Evolutionary conservation across 2,797 vertebrate species (phyloP).

Genomic region (Betta splendens): DNA sequence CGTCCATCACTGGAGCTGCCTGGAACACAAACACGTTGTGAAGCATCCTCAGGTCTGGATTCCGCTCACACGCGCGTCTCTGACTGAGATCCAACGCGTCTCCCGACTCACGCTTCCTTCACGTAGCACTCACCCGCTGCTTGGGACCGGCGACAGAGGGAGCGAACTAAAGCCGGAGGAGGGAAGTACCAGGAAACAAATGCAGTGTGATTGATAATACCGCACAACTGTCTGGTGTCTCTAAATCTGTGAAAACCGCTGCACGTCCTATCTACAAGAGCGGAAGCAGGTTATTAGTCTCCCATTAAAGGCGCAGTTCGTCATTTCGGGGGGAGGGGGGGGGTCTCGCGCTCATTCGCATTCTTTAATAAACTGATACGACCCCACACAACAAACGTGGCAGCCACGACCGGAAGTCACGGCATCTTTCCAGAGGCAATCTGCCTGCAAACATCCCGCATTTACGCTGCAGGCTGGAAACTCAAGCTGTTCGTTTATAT

Average conservation of each 20-base stretch:
- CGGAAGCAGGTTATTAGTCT: too few relatives aligned
- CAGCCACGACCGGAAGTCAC: too few relatives aligned
- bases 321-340: too few relatives aligned
- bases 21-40: conserved; percentile 6
- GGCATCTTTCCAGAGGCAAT: neutral
- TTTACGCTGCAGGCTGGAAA: neutral
- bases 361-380: too few relatives aligned
- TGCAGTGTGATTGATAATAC: conserved; percentile 45
- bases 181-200: conserved; percentile 50
- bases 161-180: conserved; percentile 35
- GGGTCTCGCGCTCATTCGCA: too few relatives aligned
- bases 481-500: too few relatives aligned
- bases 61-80: conserved; percentile 39
- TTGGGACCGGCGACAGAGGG: conserved; percentile 43
- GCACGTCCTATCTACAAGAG: too few relatives aligned
- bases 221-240: conserved; percentile 24
- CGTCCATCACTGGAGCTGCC: conserved; percentile 2
- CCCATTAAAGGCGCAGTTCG: conserved; percentile 4
- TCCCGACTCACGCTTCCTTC: conserved; percentile 41
- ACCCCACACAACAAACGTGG: too few relatives aligned
- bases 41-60: conserved; percentile 2
- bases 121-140: conserved; percentile 49
- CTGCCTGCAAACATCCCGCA: neutral
- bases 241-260: conserved; percentile 22
- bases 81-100: conserved; percentile 40